A percentile compares a stretch with the other conserved stretches of the same genome.
These are phyloP conservation scores for Archips xylosteana DNA, from an alignment of 2,888 invertebrate species.

Conservation along the genomic window DNA sequence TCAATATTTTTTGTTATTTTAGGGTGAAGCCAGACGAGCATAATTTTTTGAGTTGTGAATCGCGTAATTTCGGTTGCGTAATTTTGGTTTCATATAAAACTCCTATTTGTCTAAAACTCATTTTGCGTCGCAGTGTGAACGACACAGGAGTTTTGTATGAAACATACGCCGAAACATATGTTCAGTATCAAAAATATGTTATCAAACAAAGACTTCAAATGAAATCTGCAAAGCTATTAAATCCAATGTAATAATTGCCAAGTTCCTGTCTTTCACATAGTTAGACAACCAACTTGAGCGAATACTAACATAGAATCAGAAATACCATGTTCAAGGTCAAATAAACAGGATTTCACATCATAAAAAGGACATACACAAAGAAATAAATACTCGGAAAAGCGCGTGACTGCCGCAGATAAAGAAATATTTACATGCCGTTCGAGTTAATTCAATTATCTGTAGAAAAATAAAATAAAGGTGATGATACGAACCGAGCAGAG, in stretches of 20 bases:
- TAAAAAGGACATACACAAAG: slow-evolving; percentile 1
- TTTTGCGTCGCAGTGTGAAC: neutral
- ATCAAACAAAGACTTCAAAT: neutral
- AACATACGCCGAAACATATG: no score
- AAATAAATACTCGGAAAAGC: neutral
- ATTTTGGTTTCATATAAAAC: no score
- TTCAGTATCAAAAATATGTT: neutral
- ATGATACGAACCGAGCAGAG: slow-evolving; percentile 32
- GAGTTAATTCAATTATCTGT: slow-evolving; percentile 30
- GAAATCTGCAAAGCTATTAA: neutral
- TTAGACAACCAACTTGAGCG: neutral
- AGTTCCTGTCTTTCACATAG: slow-evolving; percentile 11
- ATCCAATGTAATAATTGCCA: neutral
- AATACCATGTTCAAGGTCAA: slow-evolving; percentile 9
- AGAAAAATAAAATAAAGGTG: neutral
- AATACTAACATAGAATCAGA: neutral
- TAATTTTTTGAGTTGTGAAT: no score
- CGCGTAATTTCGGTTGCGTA: no score
- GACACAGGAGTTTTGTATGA: no score
- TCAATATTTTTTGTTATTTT: no score
- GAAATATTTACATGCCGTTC: neutral
- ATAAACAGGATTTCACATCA: slow-evolving; percentile 1
- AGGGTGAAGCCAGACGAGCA: no score
- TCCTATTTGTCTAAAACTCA: no score
- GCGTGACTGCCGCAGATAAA: slow-evolving; percentile 7